A percentile compares a stretch with the other conserved stretches of the same genome.
Evolutionary conservation across 37 sponge, comb jelly and placozoan species (phyloP).

Genomic region (Geodia barretti): DNA sequence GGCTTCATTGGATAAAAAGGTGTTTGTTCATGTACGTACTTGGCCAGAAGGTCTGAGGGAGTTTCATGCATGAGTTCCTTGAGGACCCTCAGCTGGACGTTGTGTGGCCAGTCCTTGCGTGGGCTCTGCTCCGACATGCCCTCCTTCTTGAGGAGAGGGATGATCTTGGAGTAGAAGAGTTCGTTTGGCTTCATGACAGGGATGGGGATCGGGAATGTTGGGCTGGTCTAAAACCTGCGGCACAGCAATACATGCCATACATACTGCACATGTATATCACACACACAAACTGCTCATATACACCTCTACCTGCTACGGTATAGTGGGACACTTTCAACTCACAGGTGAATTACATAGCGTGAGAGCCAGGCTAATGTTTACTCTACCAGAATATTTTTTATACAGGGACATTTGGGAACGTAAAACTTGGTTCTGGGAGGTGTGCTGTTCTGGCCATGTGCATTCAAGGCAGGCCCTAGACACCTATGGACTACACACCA

Average conservation of each 20-base stretch:
- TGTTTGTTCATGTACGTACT: conserved; percentile 40
- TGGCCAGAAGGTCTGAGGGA: conserved; percentile 86
- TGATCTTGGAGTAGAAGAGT: conserved; percentile 90
- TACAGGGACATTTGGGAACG: no score
- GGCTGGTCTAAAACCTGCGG: conserved; percentile 62
- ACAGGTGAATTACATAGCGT: background rate
- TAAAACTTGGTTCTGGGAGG: no score
- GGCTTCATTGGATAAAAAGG: background rate
- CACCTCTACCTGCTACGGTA: background rate
- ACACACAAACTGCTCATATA: background rate
- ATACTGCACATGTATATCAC: no score
- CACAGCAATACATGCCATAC: no score
- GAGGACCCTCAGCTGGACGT: conserved; percentile 81
- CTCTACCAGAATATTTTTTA: no score
- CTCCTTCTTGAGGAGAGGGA: conserved; percentile 83
- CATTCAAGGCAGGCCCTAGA: no score
- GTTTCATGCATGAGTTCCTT: conserved; percentile 89
- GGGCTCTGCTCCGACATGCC: conserved; percentile 79
- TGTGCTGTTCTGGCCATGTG: no score
- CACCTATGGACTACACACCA: no score
- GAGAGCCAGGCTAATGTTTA: background rate
- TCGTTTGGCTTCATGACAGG: conserved; percentile 87
- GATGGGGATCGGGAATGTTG: conserved; percentile 32
- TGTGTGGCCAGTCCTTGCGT: conserved; percentile 91
- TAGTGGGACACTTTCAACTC: background rate